Conservation (phyloP, 2,797 vertebrate genomes). For the Tragopan temminckii region DNA sequence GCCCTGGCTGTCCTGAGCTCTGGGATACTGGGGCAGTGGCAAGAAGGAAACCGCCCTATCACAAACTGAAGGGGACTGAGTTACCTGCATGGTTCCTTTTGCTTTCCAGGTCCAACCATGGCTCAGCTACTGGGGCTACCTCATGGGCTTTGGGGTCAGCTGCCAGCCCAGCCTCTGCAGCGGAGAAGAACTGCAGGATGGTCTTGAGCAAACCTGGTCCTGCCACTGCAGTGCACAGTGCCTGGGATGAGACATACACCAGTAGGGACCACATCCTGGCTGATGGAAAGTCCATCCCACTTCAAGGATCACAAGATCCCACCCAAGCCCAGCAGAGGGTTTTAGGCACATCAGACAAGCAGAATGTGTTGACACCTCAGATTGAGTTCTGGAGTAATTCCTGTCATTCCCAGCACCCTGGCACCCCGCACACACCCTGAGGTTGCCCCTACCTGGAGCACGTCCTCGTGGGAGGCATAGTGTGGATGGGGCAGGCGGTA, state of each 20-base stretch:
- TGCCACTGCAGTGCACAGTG: constrained; percentile 88
- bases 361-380: neutral
- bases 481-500: constrained; percentile 88
- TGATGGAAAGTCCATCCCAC: neutral
- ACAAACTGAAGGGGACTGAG: neutral
- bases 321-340: accelerated
- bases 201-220: constrained; percentile 93
- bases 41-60: neutral
- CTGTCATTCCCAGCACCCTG: neutral
- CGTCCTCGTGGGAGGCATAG: constrained; percentile 87
- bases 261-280: accelerated
- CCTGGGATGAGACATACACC: constrained; percentile 71
- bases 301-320: neutral
- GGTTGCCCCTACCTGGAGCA: constrained; percentile 89
- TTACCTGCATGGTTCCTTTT: constrained; percentile 69
- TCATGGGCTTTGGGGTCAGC: constrained; percentile 6
- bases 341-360: accelerated
- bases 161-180: constrained; percentile 82
- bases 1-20: neutral
- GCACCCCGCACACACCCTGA: accelerated
- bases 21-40: accelerated
- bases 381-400: neutral
- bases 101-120: constrained; percentile 36
- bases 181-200: constrained; percentile 90
- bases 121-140: neutral